Percentiles rank a stretch among this genome's conserved stretches.
Evolutionary conservation across 2,797 vertebrate genomes (phyloP).

Genomic region (Tadarida brasiliensis): DNA sequence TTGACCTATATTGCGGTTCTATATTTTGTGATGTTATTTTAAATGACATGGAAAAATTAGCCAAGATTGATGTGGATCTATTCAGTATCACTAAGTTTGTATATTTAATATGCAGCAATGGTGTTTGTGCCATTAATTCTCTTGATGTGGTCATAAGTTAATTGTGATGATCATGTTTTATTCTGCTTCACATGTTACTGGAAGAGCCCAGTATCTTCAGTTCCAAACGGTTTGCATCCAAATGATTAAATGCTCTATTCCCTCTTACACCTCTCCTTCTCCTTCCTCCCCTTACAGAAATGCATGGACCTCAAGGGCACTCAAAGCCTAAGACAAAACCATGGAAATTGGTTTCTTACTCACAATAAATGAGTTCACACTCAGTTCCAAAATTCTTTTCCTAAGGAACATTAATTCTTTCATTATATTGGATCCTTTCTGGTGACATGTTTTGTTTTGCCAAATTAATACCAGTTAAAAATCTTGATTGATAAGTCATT

Average conservation of each 20-base stretch:
- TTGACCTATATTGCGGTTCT: constrained; percentile 53
- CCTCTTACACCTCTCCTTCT: background rate
- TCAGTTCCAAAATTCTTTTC: constrained; percentile 48
- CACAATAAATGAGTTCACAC: background rate
- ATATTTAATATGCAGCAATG: constrained; percentile 10
- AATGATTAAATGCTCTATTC: constrained; percentile 5
- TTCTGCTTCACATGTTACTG: constrained; percentile 38
- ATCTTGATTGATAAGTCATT: constrained; percentile 40
- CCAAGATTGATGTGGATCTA: background rate
- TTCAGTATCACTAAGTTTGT: background rate
- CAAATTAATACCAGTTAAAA: constrained; percentile 50
- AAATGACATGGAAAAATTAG: constrained; percentile 31
- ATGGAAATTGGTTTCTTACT: constrained; percentile 31
- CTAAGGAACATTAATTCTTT: constrained; percentile 23
- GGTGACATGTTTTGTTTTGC: constrained; percentile 57
- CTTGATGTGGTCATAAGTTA: constrained; percentile 37
- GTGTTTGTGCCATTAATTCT: constrained; percentile 49
- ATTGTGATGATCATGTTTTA: constrained; percentile 32
- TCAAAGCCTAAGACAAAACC: constrained; percentile 47
- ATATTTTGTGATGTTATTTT: constrained; percentile 35
- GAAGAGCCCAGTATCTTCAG: constrained; percentile 40
- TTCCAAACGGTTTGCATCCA: background rate
- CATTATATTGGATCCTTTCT: constrained; percentile 16
- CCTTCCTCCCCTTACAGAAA: too few species aligned
- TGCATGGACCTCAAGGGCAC: background rate